These are phyloP conservation scores for Hippocampus guttulatus DNA, from an alignment of 2,113 vertebrate species.

Conservation along the genomic window DNA sequence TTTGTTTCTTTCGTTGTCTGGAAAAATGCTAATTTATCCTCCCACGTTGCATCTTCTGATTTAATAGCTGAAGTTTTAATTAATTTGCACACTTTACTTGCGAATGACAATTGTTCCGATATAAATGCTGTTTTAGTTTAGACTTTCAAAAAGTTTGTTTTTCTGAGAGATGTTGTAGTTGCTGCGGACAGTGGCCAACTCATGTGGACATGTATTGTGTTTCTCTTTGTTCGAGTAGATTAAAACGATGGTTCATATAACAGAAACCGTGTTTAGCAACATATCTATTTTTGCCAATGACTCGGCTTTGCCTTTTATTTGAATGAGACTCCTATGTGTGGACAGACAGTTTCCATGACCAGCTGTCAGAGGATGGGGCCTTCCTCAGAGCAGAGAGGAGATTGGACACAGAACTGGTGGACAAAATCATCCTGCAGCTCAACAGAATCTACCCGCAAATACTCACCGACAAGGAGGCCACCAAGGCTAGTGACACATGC, in stretches of 20 bases:
- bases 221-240: background rate
- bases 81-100: background rate
- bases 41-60: background rate
- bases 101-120: slow-evolving; percentile 8
- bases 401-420: slow-evolving; percentile 85
- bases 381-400: slow-evolving; percentile 78
- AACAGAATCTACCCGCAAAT: slow-evolving; percentile 96
- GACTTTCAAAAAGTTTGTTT: slow-evolving; percentile 38
- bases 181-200: background rate
- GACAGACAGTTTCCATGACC: slow-evolving; percentile 77
- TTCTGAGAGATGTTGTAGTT: background rate
- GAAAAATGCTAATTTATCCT: background rate
- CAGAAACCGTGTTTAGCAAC: background rate
- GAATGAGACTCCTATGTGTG: background rate
- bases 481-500: slow-evolving; percentile 81
- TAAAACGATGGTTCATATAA: background rate
- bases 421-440: slow-evolving; percentile 92
- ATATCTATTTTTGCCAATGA: background rate
- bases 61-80: accelerated
- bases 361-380: slow-evolving; percentile 80
- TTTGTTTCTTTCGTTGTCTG: slow-evolving; percentile 47
- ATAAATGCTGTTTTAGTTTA: background rate
- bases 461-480: slow-evolving; percentile 88
- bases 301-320: background rate
- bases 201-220: background rate